These are phyloP conservation scores for Lymantria monacha DNA, from an alignment of 2,888 invertebrate species.

Conservation along the genomic window DNA sequence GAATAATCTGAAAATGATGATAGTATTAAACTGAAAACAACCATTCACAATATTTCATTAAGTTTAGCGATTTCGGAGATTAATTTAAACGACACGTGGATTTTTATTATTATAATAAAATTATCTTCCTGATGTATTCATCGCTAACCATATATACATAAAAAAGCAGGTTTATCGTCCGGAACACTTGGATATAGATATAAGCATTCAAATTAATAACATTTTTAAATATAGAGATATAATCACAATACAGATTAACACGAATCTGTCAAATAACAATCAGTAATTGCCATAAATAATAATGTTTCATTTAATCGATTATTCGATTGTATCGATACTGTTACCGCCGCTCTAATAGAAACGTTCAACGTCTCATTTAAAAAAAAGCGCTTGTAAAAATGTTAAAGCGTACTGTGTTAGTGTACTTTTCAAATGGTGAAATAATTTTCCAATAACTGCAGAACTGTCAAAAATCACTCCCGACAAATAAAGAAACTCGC, in stretches of 20 bases:
- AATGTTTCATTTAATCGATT: not conserved
- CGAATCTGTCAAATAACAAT: slow-evolving; percentile 1
- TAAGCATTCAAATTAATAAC: not conserved
- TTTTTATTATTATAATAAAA: no score
- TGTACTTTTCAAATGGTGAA: no score
- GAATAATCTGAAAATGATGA: no score
- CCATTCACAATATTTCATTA: no score
- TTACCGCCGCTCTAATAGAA: not conserved
- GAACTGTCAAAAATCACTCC: no score
- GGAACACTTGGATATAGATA: not conserved
- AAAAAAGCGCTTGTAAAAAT: not conserved
- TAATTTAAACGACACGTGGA: no score
- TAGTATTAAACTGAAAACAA: no score
- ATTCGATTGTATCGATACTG: not conserved
- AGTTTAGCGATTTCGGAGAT: no score
- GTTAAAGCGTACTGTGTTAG: no score
- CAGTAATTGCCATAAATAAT: not conserved
- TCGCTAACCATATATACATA: not conserved
- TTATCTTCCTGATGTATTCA: no score
- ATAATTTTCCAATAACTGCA: no score
- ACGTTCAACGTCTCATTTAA: not conserved
- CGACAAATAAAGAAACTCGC: no score
- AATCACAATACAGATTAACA: not conserved
- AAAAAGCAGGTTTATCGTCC: not conserved
- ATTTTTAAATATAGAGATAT: not conserved